A percentile compares a stretch with the other conserved stretches of the same genome.
Conservation (phyloP, 1,140 invertebrate genomes). For the Drosophila setifemur region DNA sequence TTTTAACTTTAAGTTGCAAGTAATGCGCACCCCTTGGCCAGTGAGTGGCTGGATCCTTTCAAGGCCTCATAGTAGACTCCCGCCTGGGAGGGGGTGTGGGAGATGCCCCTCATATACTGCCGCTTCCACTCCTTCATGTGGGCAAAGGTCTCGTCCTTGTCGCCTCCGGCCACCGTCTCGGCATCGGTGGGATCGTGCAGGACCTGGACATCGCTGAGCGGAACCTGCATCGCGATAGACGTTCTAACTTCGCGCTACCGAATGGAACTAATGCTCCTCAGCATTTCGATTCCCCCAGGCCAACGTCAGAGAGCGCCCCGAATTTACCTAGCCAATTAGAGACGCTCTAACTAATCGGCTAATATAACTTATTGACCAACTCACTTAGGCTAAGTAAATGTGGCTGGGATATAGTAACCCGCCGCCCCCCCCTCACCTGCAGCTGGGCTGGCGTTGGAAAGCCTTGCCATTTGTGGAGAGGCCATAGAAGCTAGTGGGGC, state of each 20-base stretch:
- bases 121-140: constrained; percentile 70
- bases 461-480: constrained; percentile 54
- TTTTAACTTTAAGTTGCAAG: not conserved
- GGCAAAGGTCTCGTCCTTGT: constrained; percentile 59
- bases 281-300: constrained; percentile 23
- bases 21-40: constrained; percentile 67
- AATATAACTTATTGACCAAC: constrained; percentile 32
- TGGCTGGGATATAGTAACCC: not conserved
- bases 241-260: constrained; percentile 33
- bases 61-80: constrained; percentile 77
- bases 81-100: constrained; percentile 70
- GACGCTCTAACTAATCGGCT: constrained; percentile 39
- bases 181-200: constrained; percentile 53
- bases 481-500: constrained; percentile 71
- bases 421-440: constrained; percentile 69
- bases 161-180: constrained; percentile 34
- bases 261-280: constrained; percentile 43
- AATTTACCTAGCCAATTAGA: constrained; percentile 60
- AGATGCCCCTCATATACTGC: constrained; percentile 76
- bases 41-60: constrained; percentile 71
- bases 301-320: constrained; percentile 17
- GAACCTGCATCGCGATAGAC: constrained; percentile 61
- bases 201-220: constrained; percentile 68
- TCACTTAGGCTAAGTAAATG: constrained; percentile 53
- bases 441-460: constrained; percentile 68